phyloP scores from a whole-genome alignment of 2,888 invertebrate genomes.

The Pheosia gnoma region DNA sequence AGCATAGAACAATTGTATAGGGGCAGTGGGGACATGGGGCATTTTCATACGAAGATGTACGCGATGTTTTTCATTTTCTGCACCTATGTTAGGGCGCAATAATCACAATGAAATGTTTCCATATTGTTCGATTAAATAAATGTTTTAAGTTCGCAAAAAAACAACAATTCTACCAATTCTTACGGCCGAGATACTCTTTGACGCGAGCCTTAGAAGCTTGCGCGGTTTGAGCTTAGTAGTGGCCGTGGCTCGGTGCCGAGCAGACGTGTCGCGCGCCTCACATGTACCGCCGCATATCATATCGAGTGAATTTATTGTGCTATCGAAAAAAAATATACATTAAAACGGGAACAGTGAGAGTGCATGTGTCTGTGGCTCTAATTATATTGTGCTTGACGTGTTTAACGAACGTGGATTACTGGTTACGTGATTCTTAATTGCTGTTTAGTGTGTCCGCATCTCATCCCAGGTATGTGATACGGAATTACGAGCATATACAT shows the following conservation, averaged over 20 bases:
- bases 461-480: constrained; percentile 45
- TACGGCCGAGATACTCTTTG: constrained; percentile 61
- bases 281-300: constrained; percentile 39
- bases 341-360: constrained; percentile 50
- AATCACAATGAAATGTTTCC: too few species aligned
- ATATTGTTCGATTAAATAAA: constrained; percentile 4
- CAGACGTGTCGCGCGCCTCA: constrained; percentile 52
- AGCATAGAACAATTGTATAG: constrained; percentile 24
- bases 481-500: constrained; percentile 17
- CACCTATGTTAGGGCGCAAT: too few species aligned
- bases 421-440: constrained; percentile 35
- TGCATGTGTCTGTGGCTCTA: constrained; percentile 62
- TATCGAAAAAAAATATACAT: constrained; percentile 52
- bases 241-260: constrained; percentile 57
- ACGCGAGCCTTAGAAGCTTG: constrained; percentile 68
- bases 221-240: constrained; percentile 68
- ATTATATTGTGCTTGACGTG: constrained; percentile 59
- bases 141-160: constrained; percentile 49
- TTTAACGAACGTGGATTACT: constrained; percentile 51
- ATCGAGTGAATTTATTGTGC: constrained; percentile 62
- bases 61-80: too few species aligned
- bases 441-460: constrained; percentile 40
- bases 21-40: constrained; percentile 1
- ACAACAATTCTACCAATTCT: constrained; percentile 55
- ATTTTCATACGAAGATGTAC: too few species aligned